These are phyloP conservation scores for Laupala kohalensis DNA, from an alignment of 1,140 invertebrate species.

Conservation along the genomic window DNA sequence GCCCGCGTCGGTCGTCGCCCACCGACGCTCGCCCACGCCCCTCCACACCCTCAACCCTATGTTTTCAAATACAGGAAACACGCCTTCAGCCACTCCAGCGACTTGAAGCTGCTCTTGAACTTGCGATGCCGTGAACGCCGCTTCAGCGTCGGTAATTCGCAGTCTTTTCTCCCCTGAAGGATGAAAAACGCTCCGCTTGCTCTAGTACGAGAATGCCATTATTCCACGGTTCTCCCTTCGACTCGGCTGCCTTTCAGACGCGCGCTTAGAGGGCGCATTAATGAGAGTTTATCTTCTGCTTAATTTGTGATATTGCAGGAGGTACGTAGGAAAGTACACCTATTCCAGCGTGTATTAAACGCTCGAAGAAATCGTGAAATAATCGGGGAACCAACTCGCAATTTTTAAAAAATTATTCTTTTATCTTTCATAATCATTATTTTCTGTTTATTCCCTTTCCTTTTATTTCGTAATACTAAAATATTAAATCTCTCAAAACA, in stretches of 20 bases:
- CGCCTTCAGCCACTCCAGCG: neutral
- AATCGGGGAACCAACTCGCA: too few relatives aligned
- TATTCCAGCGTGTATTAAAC: too few relatives aligned
- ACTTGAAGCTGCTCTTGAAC: neutral
- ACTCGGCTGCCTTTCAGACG: neutral
- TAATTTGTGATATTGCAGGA: neutral
- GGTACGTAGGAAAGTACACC: too few relatives aligned
- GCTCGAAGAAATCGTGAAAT: too few relatives aligned
- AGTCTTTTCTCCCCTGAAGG: neutral
- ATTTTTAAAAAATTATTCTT: too few relatives aligned
- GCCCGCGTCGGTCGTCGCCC: too few relatives aligned
- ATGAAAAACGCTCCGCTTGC: neutral
- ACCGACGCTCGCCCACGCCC: neutral
- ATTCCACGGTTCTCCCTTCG: neutral
- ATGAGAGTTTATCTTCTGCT: neutral
- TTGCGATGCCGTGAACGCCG: neutral
- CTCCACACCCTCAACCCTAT: neutral
- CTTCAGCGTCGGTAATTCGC: neutral
- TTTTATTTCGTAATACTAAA: too few relatives aligned
- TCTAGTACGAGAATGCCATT: neutral
- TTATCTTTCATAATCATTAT: too few relatives aligned
- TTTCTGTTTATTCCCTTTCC: too few relatives aligned
- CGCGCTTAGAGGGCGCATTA: neutral
- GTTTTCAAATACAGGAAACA: neutral
- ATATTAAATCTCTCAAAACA: too few relatives aligned